Evolutionary conservation across 2,888 invertebrate species (phyloP), one percentile per base, ranked within the genome.

Genomic region (Dasypogon diadema): DNA sequence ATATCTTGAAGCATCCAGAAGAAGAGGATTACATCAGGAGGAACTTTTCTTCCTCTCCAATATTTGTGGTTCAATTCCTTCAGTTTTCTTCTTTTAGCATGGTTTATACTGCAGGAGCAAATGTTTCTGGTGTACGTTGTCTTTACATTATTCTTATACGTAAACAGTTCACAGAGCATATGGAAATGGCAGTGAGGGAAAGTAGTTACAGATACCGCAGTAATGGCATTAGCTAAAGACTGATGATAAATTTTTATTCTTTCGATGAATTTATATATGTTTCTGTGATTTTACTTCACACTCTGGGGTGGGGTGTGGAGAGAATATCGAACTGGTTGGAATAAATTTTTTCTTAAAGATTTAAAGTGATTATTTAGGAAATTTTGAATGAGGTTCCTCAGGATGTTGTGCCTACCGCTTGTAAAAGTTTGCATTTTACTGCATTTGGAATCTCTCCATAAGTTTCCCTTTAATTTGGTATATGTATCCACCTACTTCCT

Each of bases 171-270:
- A 26, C n/a, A 58, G 18, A 8, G 30, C 26, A 26, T 58, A 30
- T 58, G 58, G 16, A 58, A 30, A 58, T 58, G 6, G 26, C 30
- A 24, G 26, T 14, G 58, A 2, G 4, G 56, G 8, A 0, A 26
- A 16, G 30, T 30, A 1, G 16, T 48, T n/a, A 16, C 16, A 16
- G 12, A 48, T 48, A 48, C n/a, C 48, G 3, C 12, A 8, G 55
- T 55, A 75, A 63, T 76, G 73, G 73, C 48, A 73, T 73, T 73
- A 76, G 72, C 72, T 75, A 72, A 75, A 54, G 55, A 54, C 72
- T 18, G 55, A 60, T 75, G 75, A 77, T 77, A 77, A 77, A 77
- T 75, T 77, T 72, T 77, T 75, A 77, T 77, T 72, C 75, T 26
- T 37, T 70, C 72, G 75, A 77, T 77, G 74, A 77, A 77, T 77